These are phyloP conservation scores for Cynopterus brachyotis DNA, from an alignment of 2,113 vertebrate genomes.

Conservation along the genomic window DNA sequence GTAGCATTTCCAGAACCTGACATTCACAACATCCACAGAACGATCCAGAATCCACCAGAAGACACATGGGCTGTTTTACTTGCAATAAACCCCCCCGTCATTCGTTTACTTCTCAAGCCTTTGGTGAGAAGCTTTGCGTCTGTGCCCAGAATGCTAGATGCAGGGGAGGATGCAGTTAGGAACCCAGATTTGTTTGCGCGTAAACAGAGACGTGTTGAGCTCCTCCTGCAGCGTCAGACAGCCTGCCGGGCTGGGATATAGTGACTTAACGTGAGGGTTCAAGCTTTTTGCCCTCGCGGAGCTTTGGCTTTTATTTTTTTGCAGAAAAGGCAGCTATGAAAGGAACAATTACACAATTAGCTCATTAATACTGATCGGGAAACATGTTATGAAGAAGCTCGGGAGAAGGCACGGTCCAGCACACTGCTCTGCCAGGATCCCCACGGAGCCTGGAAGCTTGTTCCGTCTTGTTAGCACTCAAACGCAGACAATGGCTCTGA, in stretches of 20 bases:
- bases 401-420: neutral
- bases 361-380: neutral
- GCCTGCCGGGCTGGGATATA: accelerated
- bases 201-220: accelerated
- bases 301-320: neutral
- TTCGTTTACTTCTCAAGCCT: neutral
- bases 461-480: constrained; percentile 58
- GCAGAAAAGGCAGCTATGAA: neutral
- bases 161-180: neutral
- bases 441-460: neutral
- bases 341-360: neutral
- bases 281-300: neutral
- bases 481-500: constrained; percentile 49
- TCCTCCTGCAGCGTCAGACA: accelerated
- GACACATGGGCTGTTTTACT: neutral
- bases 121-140: too few species aligned
- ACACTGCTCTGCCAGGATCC: neutral
- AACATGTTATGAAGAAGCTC: neutral
- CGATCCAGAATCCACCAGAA: neutral
- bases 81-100: neutral
- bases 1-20: neutral
- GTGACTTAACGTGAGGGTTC: accelerated
- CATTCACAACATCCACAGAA: neutral
- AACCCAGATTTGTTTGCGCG: neutral
- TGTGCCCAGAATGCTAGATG: neutral